Conservation (phyloP, 2,888 invertebrate genomes). For the Gisinianus flammeolus region DNA sequence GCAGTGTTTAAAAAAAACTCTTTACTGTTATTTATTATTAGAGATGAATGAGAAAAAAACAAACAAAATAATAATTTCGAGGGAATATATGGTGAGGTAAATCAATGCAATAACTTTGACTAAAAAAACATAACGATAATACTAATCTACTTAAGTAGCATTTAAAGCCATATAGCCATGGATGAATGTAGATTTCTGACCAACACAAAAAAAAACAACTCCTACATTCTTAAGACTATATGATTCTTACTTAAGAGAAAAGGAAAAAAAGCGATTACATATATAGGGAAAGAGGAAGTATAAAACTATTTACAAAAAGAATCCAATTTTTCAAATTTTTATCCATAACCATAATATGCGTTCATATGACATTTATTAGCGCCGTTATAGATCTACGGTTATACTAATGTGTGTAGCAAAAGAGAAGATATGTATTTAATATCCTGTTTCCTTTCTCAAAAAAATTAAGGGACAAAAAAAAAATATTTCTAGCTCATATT, state of each 20-base stretch:
- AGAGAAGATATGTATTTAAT: conserved; percentile 12
- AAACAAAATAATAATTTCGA: conserved; percentile 5
- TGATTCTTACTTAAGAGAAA: neutral
- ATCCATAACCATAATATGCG: conserved; percentile 7
- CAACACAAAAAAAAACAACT: no score
- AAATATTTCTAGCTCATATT: conserved; percentile 30
- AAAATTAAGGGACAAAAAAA: neutral
- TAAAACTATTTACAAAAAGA: neutral
- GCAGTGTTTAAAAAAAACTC: no score
- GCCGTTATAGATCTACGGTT: conserved; percentile 1
- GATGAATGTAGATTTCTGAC: conserved; percentile 5
- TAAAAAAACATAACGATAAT: neutral
- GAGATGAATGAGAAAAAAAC: neutral
- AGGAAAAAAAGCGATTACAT: neutral
- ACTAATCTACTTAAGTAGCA: conserved; percentile 17
- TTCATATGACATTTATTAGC: conserved; percentile 10
- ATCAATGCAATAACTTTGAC: conserved; percentile 39
- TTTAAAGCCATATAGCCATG: neutral
- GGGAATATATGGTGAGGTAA: conserved; percentile 16
- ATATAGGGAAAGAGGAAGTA: neutral
- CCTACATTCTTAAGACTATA: neutral
- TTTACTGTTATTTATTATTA: neutral
- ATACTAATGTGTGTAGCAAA: neutral
- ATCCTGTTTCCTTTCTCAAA: conserved; percentile 1
- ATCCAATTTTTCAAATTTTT: neutral